Percentiles rank a stretch among this genome's conserved stretches.
phyloP scores from a whole-genome alignment of 2,797 vertebrate genomes.

The Sylvia borin region DNA sequence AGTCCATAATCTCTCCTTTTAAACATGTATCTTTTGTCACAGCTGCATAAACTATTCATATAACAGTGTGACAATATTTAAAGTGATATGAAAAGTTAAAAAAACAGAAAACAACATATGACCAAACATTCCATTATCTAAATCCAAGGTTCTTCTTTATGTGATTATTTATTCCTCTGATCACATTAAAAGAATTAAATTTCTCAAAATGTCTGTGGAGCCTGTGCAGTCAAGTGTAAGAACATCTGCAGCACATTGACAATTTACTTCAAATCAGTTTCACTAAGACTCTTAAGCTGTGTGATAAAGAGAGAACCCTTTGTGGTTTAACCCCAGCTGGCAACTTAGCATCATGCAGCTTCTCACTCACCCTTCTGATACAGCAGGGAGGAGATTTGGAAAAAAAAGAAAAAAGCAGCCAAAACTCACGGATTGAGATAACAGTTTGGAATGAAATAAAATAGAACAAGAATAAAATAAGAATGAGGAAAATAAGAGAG shows the following conservation, averaged over 20 bases:
- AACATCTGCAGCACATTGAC: background rate
- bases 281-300: background rate
- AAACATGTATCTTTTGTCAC: background rate
- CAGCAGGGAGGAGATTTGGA: rapidly evolving
- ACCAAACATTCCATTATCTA: background rate
- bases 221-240: background rate
- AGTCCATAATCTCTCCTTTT: background rate
- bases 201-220: background rate
- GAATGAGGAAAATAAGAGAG: background rate
- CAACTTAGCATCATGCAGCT: background rate
- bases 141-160: background rate
- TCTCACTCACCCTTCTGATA: background rate
- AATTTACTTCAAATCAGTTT: background rate
- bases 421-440: background rate
- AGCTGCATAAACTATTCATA: background rate
- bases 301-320: background rate
- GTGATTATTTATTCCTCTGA: background rate
- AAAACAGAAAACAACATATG: background rate
- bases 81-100: background rate
- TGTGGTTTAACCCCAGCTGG: background rate
- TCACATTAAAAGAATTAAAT: background rate
- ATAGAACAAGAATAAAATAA: background rate
- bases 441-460: background rate
- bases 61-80: background rate
- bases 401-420: background rate